Evolutionary conservation across 2,888 invertebrate genomes (phyloP).

Genomic region (Spodoptera picta): DNA sequence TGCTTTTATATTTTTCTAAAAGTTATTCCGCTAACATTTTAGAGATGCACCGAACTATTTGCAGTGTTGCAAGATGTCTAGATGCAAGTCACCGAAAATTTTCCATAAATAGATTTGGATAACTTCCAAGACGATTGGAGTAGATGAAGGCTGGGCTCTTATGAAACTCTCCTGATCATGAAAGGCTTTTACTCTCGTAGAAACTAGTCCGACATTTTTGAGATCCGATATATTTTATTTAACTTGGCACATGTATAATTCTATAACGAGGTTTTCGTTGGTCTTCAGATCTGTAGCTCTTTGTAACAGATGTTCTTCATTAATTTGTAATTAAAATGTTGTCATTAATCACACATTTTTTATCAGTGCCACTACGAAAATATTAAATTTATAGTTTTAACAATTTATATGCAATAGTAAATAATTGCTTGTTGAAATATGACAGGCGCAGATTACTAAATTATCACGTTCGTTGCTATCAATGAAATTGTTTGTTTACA

Average conservation of each 20-base stretch:
- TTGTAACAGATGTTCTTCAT: no score
- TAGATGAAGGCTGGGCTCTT: slow-evolving; percentile 63
- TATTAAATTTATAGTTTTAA: no score
- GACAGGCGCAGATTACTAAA: no score
- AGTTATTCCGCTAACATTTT: slow-evolving; percentile 29
- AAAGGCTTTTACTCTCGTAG: slow-evolving; percentile 65
- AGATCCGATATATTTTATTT: slow-evolving; percentile 21
- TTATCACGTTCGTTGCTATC: no score
- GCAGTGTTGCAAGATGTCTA: slow-evolving; percentile 62
- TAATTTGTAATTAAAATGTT: no score
- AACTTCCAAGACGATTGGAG: slow-evolving; percentile 70
- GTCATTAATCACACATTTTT: no score
- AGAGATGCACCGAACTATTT: slow-evolving; percentile 59
- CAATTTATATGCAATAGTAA: no score
- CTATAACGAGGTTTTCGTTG: no score
- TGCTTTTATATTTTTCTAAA: slow-evolving; percentile 53
- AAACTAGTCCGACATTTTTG: slow-evolving; percentile 31
- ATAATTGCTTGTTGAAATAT: no score
- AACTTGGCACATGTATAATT: slow-evolving; percentile 12
- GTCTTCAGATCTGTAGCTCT: no score
- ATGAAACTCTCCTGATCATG: slow-evolving; percentile 67
- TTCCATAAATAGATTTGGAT: slow-evolving; percentile 79
- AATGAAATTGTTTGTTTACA: no score
- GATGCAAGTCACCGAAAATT: slow-evolving; percentile 64
- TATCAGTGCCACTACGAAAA: no score